Percentiles rank a stretch among this genome's conserved stretches.
phyloP scores from a whole-genome alignment of 1,140 invertebrate species.

The Penaeus chinensis region DNA sequence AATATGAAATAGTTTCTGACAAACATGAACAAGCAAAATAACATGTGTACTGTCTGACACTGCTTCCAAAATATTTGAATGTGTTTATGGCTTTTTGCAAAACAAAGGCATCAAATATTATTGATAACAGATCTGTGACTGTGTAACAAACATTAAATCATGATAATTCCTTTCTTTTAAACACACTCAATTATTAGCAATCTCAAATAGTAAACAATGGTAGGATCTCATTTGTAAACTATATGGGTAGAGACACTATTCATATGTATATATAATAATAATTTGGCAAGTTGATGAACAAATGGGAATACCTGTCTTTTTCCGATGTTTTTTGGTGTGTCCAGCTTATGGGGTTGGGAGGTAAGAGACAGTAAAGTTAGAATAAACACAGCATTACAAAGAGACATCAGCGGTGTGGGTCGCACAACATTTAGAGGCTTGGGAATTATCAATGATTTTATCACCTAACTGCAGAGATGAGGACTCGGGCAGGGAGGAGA shows the following conservation, averaged over 20 bases:
- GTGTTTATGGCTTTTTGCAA: too few species aligned
- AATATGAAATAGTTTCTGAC: too few species aligned
- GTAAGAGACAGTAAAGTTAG: conserved; percentile 45
- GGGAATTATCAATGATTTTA: too few species aligned
- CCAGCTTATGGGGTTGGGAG: conserved; percentile 49
- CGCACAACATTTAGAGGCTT: conserved; percentile 30
- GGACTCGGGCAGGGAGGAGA: too few species aligned
- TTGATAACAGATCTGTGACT: too few species aligned
- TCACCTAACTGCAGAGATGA: too few species aligned
- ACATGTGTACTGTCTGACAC: too few species aligned
- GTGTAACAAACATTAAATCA: background rate
- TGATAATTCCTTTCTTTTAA: too few species aligned
- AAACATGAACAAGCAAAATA: too few species aligned
- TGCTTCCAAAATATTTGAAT: too few species aligned
- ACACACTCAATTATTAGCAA: conserved; percentile 4
- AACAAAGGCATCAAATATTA: too few species aligned
- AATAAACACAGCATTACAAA: conserved; percentile 30
- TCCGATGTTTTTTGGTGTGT: conserved; percentile 55
- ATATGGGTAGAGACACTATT: background rate
- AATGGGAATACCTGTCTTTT: conserved; percentile 52
- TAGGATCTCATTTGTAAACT: conserved; percentile 4
- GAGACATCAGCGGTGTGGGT: conserved; percentile 23
- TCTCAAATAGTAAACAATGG: conserved; percentile 11
- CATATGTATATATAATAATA: conserved; percentile 6
- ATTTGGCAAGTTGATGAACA: conserved; percentile 23